phyloP scores from a whole-genome alignment of 2,888 invertebrate genomes.

The Cremastinae sp. region DNA sequence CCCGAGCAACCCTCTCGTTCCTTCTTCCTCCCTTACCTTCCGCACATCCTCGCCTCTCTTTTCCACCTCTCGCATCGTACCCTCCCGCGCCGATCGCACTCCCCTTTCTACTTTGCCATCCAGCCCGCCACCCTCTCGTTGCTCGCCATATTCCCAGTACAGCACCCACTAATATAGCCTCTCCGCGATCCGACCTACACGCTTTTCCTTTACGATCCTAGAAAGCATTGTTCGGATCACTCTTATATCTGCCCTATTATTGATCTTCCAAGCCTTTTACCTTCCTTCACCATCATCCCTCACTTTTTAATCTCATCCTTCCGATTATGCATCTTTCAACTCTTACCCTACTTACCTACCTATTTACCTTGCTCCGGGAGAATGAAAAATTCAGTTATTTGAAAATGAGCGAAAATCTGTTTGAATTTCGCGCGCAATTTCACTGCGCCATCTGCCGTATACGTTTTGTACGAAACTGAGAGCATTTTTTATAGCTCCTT shows the following conservation, averaged over 20 bases:
- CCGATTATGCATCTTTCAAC: background rate
- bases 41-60: conserved; percentile 52
- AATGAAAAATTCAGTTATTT: no score
- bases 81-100: conserved; percentile 57
- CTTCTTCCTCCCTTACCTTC: conserved; percentile 48
- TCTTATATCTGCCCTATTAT: conserved; percentile 42
- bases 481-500: no score
- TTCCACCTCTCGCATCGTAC: conserved; percentile 36
- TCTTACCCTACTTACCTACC: no score
- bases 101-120: conserved; percentile 52
- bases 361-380: no score
- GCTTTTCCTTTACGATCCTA: conserved; percentile 47
- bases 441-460: no score
- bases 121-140: conserved; percentile 59
- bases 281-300: background rate
- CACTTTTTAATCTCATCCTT: background rate
- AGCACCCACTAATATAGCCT: conserved; percentile 70
- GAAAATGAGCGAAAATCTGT: no score
- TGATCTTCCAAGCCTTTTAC: conserved; percentile 41
- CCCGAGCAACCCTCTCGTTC: conserved; percentile 65
- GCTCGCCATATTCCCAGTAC: conserved; percentile 70
- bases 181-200: conserved; percentile 61
- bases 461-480: no score
- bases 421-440: no score
- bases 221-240: conserved; percentile 45